phyloP scores from a whole-genome alignment of 2,113 vertebrate species.

The Willisornis vidua region DNA sequence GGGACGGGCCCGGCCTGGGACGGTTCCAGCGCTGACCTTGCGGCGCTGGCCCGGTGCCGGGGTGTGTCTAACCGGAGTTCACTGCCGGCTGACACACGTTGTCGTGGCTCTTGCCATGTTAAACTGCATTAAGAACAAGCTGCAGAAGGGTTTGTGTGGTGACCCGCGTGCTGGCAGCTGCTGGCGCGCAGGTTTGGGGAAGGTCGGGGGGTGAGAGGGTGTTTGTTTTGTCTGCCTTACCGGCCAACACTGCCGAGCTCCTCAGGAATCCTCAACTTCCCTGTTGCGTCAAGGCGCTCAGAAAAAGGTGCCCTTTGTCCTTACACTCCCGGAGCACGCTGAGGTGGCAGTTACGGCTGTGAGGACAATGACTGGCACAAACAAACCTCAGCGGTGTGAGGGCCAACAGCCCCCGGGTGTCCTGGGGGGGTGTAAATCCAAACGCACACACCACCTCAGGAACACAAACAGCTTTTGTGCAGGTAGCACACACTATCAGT shows the following conservation, averaged over 20 bases:
- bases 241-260: fast-evolving
- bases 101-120: fast-evolving
- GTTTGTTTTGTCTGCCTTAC: too few relatives aligned
- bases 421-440: neutral
- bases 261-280: neutral
- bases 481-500: neutral
- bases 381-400: neutral
- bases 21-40: neutral
- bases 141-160: neutral
- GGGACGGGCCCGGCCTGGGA: neutral
- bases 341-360: fast-evolving
- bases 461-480: neutral
- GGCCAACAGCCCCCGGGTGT: fast-evolving
- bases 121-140: neutral
- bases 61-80: fast-evolving
- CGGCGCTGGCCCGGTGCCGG: fast-evolving
- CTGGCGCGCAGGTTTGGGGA: fast-evolving
- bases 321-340: neutral
- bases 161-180: fast-evolving
- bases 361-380: neutral
- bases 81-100: fast-evolving
- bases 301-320: neutral
- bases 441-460: neutral
- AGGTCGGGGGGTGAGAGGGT: fast-evolving
- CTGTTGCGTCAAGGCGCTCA: neutral